phyloP scores from a whole-genome alignment of 1,140 invertebrate species.

The Ooceraea biroi region DNA sequence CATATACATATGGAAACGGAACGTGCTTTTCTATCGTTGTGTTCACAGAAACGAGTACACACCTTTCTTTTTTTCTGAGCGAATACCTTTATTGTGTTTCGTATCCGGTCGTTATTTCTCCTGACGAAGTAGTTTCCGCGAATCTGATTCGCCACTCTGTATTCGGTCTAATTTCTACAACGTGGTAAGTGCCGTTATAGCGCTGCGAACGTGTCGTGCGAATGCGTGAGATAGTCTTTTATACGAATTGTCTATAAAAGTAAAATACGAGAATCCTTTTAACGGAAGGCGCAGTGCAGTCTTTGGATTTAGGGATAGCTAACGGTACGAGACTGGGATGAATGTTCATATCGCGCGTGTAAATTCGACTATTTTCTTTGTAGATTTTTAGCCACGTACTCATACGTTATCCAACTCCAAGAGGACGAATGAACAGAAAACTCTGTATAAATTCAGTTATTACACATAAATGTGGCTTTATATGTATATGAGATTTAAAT shows the following conservation, averaged over 20 bases:
- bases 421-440: conserved; percentile 25
- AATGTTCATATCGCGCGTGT: conserved; percentile 29
- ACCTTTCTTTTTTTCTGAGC: conserved; percentile 32
- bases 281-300: conserved; percentile 32
- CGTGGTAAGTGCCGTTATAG: conserved; percentile 58
- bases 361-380: conserved; percentile 52
- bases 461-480: conserved; percentile 63
- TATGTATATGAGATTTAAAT: conserved; percentile 67
- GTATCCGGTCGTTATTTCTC: neutral
- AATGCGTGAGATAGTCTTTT: conserved; percentile 74
- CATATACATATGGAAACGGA: neutral
- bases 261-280: conserved; percentile 31
- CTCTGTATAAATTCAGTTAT: conserved; percentile 66
- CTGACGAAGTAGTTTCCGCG: neutral
- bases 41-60: conserved; percentile 31
- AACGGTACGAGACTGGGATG: conserved; percentile 37
- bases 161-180: conserved; percentile 71
- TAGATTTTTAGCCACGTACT: conserved; percentile 47
- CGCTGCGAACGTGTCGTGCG: conserved; percentile 44
- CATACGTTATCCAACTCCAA: conserved; percentile 57
- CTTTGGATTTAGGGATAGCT: conserved; percentile 44
- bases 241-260: conserved; percentile 73
- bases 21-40: conserved; percentile 27
- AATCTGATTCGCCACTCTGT: conserved; percentile 14
- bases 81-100: conserved; percentile 19